Conservation (phyloP, 92 coral and sea anemone species). For the Bergia sp. region DNA sequence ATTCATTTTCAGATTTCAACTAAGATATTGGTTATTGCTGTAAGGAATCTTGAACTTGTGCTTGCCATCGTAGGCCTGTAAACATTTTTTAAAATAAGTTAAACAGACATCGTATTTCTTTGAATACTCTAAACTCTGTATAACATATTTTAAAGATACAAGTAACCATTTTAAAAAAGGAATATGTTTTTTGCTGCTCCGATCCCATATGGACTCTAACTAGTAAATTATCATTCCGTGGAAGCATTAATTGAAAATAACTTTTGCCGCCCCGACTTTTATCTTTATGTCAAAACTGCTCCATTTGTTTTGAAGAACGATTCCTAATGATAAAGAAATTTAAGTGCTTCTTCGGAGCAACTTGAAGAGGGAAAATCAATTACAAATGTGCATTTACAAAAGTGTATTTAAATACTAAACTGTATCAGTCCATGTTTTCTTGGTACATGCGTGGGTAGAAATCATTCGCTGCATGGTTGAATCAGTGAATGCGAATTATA, state of each 20-base stretch:
- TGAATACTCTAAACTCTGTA: neutral
- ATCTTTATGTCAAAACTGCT: slow-evolving; percentile 2
- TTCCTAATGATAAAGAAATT: neutral
- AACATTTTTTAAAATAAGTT: neutral
- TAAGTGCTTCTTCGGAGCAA: neutral
- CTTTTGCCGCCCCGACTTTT: neutral
- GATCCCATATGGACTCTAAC: neutral
- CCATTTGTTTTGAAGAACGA: neutral
- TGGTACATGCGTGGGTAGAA: neutral
- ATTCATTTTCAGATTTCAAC: slow-evolving; percentile 21
- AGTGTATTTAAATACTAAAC: neutral
- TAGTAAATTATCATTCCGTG: neutral
- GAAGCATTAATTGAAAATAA: neutral
- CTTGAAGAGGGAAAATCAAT: neutral
- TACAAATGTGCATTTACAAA: neutral
- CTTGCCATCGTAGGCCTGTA: neutral
- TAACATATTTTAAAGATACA: neutral
- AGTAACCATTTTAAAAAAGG: neutral
- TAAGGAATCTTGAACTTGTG: neutral
- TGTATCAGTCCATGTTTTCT: neutral
- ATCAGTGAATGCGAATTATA: neutral
- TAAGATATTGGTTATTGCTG: neutral
- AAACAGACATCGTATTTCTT: neutral
- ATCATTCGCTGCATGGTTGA: neutral
- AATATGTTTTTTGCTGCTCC: neutral